Evolutionary conservation across 2,797 vertebrate genomes (phyloP).

Genomic region (Helarctos malayanus): DNA sequence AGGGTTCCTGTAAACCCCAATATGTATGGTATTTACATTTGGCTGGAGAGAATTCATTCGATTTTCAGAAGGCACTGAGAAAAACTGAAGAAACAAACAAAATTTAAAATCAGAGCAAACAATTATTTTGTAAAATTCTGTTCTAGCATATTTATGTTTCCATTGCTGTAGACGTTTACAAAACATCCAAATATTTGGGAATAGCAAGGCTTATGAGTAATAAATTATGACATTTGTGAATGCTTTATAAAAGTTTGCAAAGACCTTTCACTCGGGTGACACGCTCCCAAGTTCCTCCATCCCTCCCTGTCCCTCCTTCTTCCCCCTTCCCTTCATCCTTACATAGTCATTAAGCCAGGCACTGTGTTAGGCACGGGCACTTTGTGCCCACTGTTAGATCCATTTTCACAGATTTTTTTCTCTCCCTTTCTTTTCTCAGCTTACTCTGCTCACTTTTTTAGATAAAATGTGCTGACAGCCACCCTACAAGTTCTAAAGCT

Average conservation of each 20-base stretch:
- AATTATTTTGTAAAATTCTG: background rate
- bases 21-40: background rate
- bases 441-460: conserved; percentile 11
- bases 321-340: background rate
- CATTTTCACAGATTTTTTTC: background rate
- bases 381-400: background rate
- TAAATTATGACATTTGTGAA: background rate
- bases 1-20: background rate
- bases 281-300: no score
- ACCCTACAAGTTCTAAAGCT: background rate
- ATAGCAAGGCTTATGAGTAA: background rate
- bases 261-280: background rate
- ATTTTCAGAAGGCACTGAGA: background rate
- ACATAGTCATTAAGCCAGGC: no score
- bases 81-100: background rate
- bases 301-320: accelerated
- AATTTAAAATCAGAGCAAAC: background rate
- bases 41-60: background rate
- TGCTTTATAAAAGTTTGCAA: background rate
- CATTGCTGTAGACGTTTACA: background rate
- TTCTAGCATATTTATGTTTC: background rate
- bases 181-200: background rate
- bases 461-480: background rate
- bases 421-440: background rate
- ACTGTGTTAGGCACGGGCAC: no score